A percentile compares a stretch with the other conserved stretches of the same genome.
Evolutionary conservation across 2,113 vertebrate genomes (phyloP).

Genomic region (Megatriorchis doriae): DNA sequence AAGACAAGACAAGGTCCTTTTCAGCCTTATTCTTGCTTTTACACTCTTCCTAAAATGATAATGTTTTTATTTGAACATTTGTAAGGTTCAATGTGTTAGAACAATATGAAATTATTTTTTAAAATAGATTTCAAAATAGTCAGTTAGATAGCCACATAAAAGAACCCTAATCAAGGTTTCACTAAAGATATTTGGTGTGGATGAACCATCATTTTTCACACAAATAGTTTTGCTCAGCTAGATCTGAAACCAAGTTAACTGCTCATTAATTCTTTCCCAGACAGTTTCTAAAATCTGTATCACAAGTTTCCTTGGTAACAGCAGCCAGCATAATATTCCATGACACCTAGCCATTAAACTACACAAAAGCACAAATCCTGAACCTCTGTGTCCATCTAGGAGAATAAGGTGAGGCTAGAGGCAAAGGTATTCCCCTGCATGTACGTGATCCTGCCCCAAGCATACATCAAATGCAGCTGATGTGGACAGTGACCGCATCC

Average conservation of each 20-base stretch:
- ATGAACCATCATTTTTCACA: neutral
- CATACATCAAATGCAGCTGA: neutral
- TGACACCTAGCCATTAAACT: neutral
- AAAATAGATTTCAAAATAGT: neutral
- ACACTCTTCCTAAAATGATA: neutral
- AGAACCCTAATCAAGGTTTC: neutral
- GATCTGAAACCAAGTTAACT: constrained; percentile 30
- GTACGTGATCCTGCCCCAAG: neutral
- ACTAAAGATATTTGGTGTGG: neutral
- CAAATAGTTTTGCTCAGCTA: neutral
- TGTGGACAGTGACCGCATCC: neutral
- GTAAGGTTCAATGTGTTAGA: neutral
- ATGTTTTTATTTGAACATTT: neutral
- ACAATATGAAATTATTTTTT: neutral
- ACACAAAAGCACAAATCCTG: neutral
- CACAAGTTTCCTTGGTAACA: constrained; percentile 51
- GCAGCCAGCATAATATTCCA: neutral
- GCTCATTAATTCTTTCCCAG: constrained; percentile 34
- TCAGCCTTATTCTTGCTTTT: neutral
- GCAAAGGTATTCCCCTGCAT: rapidly evolving
- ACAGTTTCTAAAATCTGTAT: neutral
- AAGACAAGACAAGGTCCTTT: neutral
- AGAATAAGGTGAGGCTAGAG: neutral
- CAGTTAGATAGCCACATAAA: neutral
- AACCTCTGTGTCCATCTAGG: neutral